phyloP scores from a whole-genome alignment of 2,113 vertebrate species.

The Gymnocephalus cernua region DNA sequence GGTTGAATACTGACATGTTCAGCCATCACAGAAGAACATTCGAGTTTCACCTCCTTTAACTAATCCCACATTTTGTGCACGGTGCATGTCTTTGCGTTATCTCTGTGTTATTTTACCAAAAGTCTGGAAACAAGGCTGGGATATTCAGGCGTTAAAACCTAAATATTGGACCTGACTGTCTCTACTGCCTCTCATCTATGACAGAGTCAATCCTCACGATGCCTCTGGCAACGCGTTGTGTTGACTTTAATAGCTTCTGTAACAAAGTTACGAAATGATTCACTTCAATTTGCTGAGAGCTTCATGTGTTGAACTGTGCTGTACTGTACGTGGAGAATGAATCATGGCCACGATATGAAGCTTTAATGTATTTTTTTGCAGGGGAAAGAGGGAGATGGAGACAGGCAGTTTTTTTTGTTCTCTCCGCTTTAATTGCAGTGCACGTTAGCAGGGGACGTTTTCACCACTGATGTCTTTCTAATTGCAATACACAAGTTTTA shows the following conservation, averaged over 20 bases:
- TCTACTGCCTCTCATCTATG: conserved; percentile 42
- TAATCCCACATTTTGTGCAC: neutral
- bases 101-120: neutral
- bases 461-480: conserved; percentile 46
- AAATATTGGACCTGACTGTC: conserved; percentile 26
- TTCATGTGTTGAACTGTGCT: conserved; percentile 42
- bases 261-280: conserved; percentile 73
- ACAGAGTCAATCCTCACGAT: conserved; percentile 13
- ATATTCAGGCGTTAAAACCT: conserved; percentile 10
- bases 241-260: conserved; percentile 64
- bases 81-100: conserved; percentile 14
- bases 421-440: conserved; percentile 40
- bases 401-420: conserved; percentile 3
- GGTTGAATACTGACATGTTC: neutral
- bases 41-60: neutral
- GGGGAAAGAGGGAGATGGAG: neutral
- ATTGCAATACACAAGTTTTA: conserved; percentile 39
- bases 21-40: neutral
- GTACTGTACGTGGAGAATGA: conserved; percentile 42
- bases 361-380: conserved; percentile 42
- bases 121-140: neutral
- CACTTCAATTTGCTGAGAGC: conserved; percentile 52
- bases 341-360: conserved; percentile 38
- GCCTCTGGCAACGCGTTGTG: conserved; percentile 50
- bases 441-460: conserved; percentile 26